Evolutionary conservation across 2,797 vertebrate genomes (phyloP), one percentile per base, ranked within the genome.

Genomic region (Rhynchonycteris naso): DNA sequence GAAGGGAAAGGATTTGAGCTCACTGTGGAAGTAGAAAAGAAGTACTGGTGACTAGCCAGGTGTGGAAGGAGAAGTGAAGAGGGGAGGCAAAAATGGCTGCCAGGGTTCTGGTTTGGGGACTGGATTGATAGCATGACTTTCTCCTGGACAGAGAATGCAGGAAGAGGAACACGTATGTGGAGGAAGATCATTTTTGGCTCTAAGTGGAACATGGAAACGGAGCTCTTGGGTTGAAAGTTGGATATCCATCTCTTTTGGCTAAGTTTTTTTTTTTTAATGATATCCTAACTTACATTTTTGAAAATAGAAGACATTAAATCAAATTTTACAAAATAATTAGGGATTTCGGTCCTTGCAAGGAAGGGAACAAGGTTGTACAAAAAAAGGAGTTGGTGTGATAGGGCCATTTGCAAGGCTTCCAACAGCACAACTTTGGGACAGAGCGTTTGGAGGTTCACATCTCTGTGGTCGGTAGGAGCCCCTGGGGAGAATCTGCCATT

Each of bases 291-390:
- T 43, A 43, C 43, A 43, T 43, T 43, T 43, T 43, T 43, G 65
- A 84, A 95, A 81, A 56, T 52, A 92, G 43, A 16, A 76, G 26
- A 30, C 13, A 66, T 35, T 93, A 84, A 93, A 33, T 38, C n/a
- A 84, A 86, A 61, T 69, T 26, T 43, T 76, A 74, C 58, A 47
- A 63, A 58, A 9, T 35, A 75, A 30, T 13, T 59, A 43, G 43
- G 43, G 8, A 43, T 43, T 43, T 43, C 43, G 43, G 43, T 43
- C 43, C 43, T 43, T 43, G 43, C 43, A 43, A 43, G 43, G 43
- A 43, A 43, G 43, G 43, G 43, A 43, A 43, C 43, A 43, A 43
- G 43, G 43, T 43, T 43, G 43, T 43, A 7, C 43, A 43, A 43
- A 43, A 43, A 43, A 43, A 43, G 43, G 43, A 43, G 43, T 43